Base-by-base conservation (phyloP, 2,797 vertebrate species). In the Coccyzus lansbergi region DNA sequence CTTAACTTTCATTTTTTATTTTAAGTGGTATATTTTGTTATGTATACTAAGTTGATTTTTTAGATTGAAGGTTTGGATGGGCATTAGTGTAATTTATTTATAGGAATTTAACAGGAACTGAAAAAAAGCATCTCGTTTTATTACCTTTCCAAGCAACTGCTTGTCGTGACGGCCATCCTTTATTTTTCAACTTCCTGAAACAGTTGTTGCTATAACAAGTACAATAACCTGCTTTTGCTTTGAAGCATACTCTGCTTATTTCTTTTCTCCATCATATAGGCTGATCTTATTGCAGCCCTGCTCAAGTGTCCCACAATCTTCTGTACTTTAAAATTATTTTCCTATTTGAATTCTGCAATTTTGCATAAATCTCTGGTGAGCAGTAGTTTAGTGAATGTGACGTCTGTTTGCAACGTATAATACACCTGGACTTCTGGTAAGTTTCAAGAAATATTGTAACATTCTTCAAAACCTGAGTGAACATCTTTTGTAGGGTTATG, bases 361-460 rank as follows among this genome's bases (percentile, higher is more conserved):
- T 64, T 53, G 13, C 9, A 12, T 34, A 26, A 53, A 26, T 83
- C 14, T 53, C 26, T 33, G 18, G 11, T 15, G 40, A 70, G 18
- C 12, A 72, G 19, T 10, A 15, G 24, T 60, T 82, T 12, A n/a
- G 17, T 34, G 33, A 40, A 7, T 13, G 19, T 68, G 10, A 42
- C 12, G 8, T 55, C 67, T 65, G 10, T 58, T 70, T 25, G 15
- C 8, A 86, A 86, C 90, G 51, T 22, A 1, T 48, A 26, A 48
- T 22, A 15, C 44, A 53, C 49, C 22, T 60, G 15, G 31, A 26
- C 8, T 68, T 15, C 9, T 3, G 2, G 34, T 62, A 29, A 58
- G 12, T 44, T 90, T 68, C 4, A 1, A 3, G 29, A 28, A 55
- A 19, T 2, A 1, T n/a, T 3, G 1, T 14, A 62, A 20, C 21